Percentiles rank a stretch among this genome's conserved stretches.
phyloP scores from a whole-genome alignment of 2,113 vertebrate genomes.

The Genyomyrus donnyi region DNA sequence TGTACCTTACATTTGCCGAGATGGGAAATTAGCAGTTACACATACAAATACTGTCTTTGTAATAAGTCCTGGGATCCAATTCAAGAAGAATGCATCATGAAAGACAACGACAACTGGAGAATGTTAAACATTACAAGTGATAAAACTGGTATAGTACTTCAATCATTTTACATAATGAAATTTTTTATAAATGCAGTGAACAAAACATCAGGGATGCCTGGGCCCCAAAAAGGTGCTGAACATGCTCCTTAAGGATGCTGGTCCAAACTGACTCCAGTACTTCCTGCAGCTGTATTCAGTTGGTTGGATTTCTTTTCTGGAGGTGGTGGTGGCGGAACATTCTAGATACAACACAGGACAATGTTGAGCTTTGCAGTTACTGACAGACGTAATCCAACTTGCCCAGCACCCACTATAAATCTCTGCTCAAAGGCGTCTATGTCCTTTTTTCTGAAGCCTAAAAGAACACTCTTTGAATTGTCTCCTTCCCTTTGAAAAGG shows the following conservation, averaged over 20 bases:
- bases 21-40: neutral
- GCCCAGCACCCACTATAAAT: neutral
- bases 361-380: neutral
- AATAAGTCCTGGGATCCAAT: rapidly evolving
- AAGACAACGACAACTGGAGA: neutral
- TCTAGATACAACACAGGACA: too few species aligned
- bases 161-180: neutral
- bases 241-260: neutral
- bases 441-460: neutral
- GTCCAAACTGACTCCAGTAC: too few species aligned
- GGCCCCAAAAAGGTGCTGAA: neutral
- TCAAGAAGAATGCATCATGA: neutral
- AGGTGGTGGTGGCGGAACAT: neutral
- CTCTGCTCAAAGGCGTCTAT: neutral
- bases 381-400: neutral
- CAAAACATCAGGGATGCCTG: neutral
- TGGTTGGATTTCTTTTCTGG: neutral
- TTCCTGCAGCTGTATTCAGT: neutral
- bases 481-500: neutral
- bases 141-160: neutral
- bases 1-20: neutral
- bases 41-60: neutral
- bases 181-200: neutral
- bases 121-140: neutral
- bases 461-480: neutral